Evolutionary conservation across 2,888 invertebrate genomes (phyloP).

Genomic region (Criorhina ranunculi): DNA sequence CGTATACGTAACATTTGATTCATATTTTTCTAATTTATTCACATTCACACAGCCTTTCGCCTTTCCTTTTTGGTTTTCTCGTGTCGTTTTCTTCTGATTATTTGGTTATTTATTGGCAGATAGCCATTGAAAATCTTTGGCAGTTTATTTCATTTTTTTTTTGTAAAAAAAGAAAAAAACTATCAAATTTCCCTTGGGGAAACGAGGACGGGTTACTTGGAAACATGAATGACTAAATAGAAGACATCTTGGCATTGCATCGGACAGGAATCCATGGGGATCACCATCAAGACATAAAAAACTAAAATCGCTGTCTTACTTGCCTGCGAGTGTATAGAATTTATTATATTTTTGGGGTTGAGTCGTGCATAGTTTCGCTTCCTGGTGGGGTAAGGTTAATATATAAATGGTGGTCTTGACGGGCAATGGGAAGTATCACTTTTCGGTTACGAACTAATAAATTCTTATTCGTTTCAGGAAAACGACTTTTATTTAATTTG

Average conservation of each 20-base stretch:
- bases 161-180: constrained; percentile 23
- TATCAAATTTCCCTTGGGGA: constrained; percentile 65
- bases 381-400: background rate
- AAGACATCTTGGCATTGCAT: constrained; percentile 55
- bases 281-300: constrained; percentile 12
- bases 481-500: background rate
- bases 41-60: constrained; percentile 32
- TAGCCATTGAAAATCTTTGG: constrained; percentile 66
- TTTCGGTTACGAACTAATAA: background rate
- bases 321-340: constrained; percentile 3
- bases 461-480: background rate
- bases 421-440: constrained; percentile 6
- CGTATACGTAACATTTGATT: constrained; percentile 58
- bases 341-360: constrained; percentile 11
- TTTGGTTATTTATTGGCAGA: constrained; percentile 69
- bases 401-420: constrained; percentile 22
- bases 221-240: constrained; percentile 54
- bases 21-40: constrained; percentile 68
- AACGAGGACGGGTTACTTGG: constrained; percentile 5
- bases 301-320: constrained; percentile 13
- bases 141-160: constrained; percentile 36
- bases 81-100: constrained; percentile 13
- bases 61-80: constrained; percentile 4
- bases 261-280: constrained; percentile 26
- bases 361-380: constrained; percentile 1